A percentile compares a stretch with the other conserved stretches of the same genome.
phyloP scores from a whole-genome alignment of 2,888 invertebrate species.

The Drosophila anomalipes region DNA sequence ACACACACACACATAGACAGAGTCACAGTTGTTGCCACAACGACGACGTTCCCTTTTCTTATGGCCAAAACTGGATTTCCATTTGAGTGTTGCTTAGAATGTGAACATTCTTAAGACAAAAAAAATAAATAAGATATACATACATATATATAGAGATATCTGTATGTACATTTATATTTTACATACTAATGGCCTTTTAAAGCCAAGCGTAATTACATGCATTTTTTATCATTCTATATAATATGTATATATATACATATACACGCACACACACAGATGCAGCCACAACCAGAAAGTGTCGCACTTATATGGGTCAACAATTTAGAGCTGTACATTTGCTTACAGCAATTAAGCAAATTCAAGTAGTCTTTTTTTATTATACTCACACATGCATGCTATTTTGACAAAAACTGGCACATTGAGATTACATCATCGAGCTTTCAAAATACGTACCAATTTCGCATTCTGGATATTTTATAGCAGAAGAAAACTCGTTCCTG shows the following conservation, averaged over 20 bases:
- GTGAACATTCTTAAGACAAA: slow-evolving; percentile 57
- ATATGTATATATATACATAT: background rate
- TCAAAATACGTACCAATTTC: slow-evolving; percentile 38
- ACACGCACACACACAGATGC: slow-evolving; percentile 8
- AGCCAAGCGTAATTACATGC: slow-evolving; percentile 76
- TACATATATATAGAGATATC: background rate
- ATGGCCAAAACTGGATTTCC: slow-evolving; percentile 79
- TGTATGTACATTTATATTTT: slow-evolving; percentile 36
- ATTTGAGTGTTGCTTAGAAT: slow-evolving; percentile 72
- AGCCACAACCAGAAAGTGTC: slow-evolving; percentile 60
- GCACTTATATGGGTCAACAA: slow-evolving; percentile 79
- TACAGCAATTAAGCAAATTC: slow-evolving; percentile 76
- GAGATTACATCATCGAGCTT: slow-evolving; percentile 71
- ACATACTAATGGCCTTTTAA: slow-evolving; percentile 74
- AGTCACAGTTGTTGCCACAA: slow-evolving; percentile 17
- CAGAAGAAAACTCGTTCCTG: slow-evolving; percentile 52
- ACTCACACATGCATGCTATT: slow-evolving; percentile 12
- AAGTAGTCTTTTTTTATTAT: slow-evolving; percentile 32
- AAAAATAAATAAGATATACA: slow-evolving; percentile 5
- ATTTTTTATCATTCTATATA: slow-evolving; percentile 67
- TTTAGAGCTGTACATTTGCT: slow-evolving; percentile 74
- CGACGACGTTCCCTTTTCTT: slow-evolving; percentile 33
- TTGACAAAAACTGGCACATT: slow-evolving; percentile 69
- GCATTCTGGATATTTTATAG: slow-evolving; percentile 49
- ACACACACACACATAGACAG: slow-evolving; percentile 15